Base-by-base conservation (phyloP, 64 coral and sea anemone genomes). In the Dendrophyllia cribrosa region DNA sequence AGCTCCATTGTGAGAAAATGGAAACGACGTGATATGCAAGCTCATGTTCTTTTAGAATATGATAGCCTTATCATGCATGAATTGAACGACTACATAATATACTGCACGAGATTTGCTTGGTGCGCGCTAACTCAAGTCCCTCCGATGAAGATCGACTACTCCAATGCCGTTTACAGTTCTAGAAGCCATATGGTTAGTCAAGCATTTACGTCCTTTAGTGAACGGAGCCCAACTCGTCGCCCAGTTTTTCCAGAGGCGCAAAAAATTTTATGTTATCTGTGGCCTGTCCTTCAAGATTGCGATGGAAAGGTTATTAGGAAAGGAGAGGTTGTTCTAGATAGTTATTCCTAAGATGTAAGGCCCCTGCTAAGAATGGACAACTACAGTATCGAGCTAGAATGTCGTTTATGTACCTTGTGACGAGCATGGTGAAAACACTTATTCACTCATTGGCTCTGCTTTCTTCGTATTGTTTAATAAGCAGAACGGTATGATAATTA, bases 71-170 rank as follows among this genome's bases (percentile, higher is more conserved):
- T 75, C 43, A 49, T 75, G 15, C 19, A 75, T 21, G 46, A 43
- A 43, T 20, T 75, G 16, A 75, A 50, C 14, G 44, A 50, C 15
- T 75, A 75, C 46, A 75, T 75, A 15, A 50, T 6, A 49, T 75
- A 75, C 45, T 75, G 72, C 72, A 75, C 72, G 15, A 43, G 19
- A 14, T 75, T 75, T 49, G 72, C 72, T 16, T 75, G 72, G 72
- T 75, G 46, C 19, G 44, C 72, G 19, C 5, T 75, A 0, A 75
- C 72, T 49, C 72, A 75, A 50, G 72, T 75, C 13, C 72, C 72
- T 75, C 72, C 72, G 1, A 43, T 75, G 47, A 75, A 49, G 14
- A 50, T 75, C 45, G 72, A 75, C 72, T 75, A 75, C 72, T 20
- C 15, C 6, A 75, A 45, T 17, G 6, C 72, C 49, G 72, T 17